phyloP scores from a whole-genome alignment of 2,888 invertebrate genomes.

The Acanthosepion esculentum region DNA sequence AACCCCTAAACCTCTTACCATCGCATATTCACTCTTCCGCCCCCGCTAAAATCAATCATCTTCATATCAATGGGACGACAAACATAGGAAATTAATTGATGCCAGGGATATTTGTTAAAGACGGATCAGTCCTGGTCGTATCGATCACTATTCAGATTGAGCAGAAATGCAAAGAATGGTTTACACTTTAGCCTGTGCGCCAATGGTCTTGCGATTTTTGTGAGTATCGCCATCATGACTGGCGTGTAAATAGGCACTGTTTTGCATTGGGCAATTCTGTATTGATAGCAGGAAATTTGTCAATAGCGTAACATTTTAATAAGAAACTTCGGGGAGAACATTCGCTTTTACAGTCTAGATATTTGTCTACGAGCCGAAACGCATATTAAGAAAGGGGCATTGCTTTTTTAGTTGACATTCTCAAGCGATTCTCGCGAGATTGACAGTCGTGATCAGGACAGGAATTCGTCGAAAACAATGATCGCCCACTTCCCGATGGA shows the following conservation, averaged over 20 bases:
- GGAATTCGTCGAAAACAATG: too few species aligned
- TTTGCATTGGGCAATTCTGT: background rate
- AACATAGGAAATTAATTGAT: constrained; percentile 6
- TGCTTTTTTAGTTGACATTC: background rate
- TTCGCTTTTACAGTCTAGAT: too few species aligned
- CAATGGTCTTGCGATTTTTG: background rate
- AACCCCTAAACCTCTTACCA: too few species aligned
- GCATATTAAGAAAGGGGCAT: background rate
- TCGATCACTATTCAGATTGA: background rate
- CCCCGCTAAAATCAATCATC: background rate
- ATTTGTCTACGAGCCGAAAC: too few species aligned
- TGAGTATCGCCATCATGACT: background rate
- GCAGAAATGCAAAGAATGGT: background rate
- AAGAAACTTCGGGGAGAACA: background rate
- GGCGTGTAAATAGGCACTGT: background rate
- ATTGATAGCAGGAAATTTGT: background rate
- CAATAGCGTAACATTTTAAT: background rate
- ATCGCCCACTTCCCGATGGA: too few species aligned
- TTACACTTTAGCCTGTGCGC: background rate
- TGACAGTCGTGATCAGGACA: too few species aligned
- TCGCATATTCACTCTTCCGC: background rate
- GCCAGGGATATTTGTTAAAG: background rate
- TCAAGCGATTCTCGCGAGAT: too few species aligned
- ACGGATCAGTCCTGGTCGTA: background rate
- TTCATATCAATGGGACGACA: background rate